phyloP scores from a whole-genome alignment of 1,140 invertebrate genomes.

The Procambarus clarkii region DNA sequence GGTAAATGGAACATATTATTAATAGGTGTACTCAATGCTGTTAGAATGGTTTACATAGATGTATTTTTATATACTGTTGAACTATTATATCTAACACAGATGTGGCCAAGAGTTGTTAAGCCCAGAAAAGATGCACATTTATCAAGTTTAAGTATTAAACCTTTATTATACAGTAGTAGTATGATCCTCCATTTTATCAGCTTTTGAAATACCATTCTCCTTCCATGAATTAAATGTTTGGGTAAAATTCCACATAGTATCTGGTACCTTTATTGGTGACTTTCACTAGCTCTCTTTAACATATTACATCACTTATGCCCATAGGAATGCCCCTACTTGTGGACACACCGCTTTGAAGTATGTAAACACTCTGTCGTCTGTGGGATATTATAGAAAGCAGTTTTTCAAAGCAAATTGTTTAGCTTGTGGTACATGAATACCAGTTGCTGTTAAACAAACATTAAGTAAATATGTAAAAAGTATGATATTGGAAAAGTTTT shows the following conservation, averaged over 20 bases:
- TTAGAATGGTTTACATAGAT: background rate
- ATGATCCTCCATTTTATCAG: background rate
- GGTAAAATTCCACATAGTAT: background rate
- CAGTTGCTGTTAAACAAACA: background rate
- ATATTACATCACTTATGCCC: constrained; percentile 6
- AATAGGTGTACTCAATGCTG: background rate
- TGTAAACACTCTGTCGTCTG: constrained; percentile 18
- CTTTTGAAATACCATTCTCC: background rate
- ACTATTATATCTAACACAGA: constrained; percentile 1
- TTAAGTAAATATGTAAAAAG: background rate
- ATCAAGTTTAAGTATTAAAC: background rate
- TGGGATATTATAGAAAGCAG: constrained; percentile 16
- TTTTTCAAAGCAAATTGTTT: background rate
- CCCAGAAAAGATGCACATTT: background rate
- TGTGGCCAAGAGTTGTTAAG: background rate
- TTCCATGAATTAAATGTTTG: background rate
- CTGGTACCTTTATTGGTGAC: background rate
- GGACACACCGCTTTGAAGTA: constrained; percentile 1
- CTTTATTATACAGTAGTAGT: background rate
- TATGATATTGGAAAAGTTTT: background rate
- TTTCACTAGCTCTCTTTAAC: constrained; percentile 3
- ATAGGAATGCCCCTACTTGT: constrained; percentile 13
- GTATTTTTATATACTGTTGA: constrained; percentile 1
- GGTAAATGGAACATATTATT: background rate
- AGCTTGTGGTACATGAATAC: constrained; percentile 1